Evolutionary conservation across 2,113 vertebrate species (phyloP), one percentile per base, ranked within the genome.

Genomic region (Polypterus bichir): DNA sequence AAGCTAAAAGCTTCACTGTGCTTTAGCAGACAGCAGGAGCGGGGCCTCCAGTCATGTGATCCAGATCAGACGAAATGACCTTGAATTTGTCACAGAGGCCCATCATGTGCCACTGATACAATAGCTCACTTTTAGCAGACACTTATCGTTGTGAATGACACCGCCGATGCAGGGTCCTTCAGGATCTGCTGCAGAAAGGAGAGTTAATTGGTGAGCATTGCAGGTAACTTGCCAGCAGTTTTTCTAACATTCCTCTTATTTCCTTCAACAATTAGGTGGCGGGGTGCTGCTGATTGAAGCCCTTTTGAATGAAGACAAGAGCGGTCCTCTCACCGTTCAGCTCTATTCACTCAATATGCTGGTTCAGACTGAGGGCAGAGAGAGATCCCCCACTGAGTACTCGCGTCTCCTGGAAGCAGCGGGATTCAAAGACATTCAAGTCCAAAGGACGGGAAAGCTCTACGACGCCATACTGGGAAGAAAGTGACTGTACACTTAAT

Each of bases 321-420:
- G 81, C 3, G 91, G 91, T 0, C 90, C 91, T 0, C 64, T 88
- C 8, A 81, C 76, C 3, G 77, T 77, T 0, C 89, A 92, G 6
- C 84, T 95, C 3, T 86, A 79, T 69, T 93, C 86, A 0, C 76
- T 97, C 9, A 94, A 91, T 69, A 91, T 93, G 91, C 77, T 96
- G 64, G 78, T 93, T 3, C 92, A 94, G 84, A 89, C 90, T 0
- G 87, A 90, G 74, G 93, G 92, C 5, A 83, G 73, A 7, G 93
- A 94, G 73, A 49, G 88, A 57, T 88, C 77, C 5, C 69, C 73
- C 27, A 61, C 72, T 3, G 82, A 93, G 69, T 92, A 89, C 73
- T 61, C 44, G 1, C 63, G 60, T 3, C 84, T 96, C n/a, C 75
- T 92, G 2, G 10, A 66, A 1, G 61, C 76, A 1, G 84, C 88